Conservation (phyloP, 2,888 invertebrate species). For the Sinodicranocentrus sp. region DNA sequence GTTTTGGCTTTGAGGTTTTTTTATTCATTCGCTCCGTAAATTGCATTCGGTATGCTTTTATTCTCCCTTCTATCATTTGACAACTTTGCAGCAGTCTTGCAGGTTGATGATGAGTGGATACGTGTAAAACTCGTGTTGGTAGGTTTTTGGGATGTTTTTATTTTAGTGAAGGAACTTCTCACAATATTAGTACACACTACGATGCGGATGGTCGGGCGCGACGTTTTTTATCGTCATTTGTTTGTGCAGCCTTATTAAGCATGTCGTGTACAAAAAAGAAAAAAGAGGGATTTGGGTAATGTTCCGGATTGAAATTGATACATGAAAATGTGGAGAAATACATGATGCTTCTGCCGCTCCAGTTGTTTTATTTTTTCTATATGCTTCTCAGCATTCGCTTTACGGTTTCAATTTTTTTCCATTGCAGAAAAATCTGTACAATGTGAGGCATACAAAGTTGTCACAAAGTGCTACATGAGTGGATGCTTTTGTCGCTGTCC, state of each 20-base stretch:
- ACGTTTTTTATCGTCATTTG: conserved; percentile 55
- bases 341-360: conserved; percentile 49
- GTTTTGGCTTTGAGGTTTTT: conserved; percentile 31
- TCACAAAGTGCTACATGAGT: too few species aligned
- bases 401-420: too few species aligned
- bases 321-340: conserved; percentile 40
- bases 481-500: too few species aligned
- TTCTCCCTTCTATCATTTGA: not conserved
- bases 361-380: conserved; percentile 42
- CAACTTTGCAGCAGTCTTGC: not conserved
- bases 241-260: conserved; percentile 65
- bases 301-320: conserved; percentile 64
- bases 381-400: too few species aligned
- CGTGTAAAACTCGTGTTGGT: not conserved
- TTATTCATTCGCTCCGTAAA: conserved; percentile 22
- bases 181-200: conserved; percentile 3
- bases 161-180: conserved; percentile 5
- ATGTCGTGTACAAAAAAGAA: conserved; percentile 54
- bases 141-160: not conserved
- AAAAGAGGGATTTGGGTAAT: conserved; percentile 63
- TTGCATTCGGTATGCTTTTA: conserved; percentile 17
- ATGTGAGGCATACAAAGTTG: too few species aligned
- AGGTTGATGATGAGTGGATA: conserved; percentile 1
- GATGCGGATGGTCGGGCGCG: not conserved
- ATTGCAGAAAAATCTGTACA: too few species aligned